Base-by-base conservation (phyloP, 1,140 invertebrate species). In the Eubasilissa regina region DNA sequence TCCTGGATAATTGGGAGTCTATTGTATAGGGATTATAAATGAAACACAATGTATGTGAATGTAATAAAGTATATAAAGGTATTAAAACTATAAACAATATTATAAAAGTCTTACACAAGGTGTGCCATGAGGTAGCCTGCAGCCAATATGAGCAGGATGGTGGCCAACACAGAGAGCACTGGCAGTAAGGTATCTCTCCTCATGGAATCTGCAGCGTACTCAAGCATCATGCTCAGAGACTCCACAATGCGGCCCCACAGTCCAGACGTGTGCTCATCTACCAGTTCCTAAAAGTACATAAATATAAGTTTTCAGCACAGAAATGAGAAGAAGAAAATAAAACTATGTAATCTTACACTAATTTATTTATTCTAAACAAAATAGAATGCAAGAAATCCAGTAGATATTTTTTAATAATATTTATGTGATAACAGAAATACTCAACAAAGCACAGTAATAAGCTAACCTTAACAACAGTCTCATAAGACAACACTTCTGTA, bases 61-160 rank as follows among this genome's bases (percentile, higher is more conserved):
- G 25, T 35, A 35, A 3, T 35, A 15, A 25, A 17, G 21, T n/a
- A n/a, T n/a, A n/a, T n/a, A n/a, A n/a, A n/a, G n/a, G n/a, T n/a
- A 35, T 35, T 3, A 35, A 35, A 35, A 35, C 1, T 6, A 35
- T 35, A 35, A 35, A 3, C 43, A 74, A 44, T 68, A 53, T 15
- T 13, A 53, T 1, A 56, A 53, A 15, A 53, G 15, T 91, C 91
- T 90, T 89, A 95, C 92, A 97, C 94, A 85, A 98, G 90, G 87
- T 97, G 96, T 13, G 95, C 93, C 94, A 98, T 96, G 70, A 96
- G 91, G 87, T 97, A 98, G 4, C 95, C 96, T 75, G 94, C 93
- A 56, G 91, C 92, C 77, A 95, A 90, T 84, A 98, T 95, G 79
- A 97, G 92, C 64, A 93, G 87, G 70, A 97, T 90, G 8, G 97